A percentile compares a stretch with the other conserved stretches of the same genome.
These are phyloP conservation scores for Pristionchus maxplancki DNA, from an alignment of 2,888 invertebrate species.

Conservation along the genomic window DNA sequence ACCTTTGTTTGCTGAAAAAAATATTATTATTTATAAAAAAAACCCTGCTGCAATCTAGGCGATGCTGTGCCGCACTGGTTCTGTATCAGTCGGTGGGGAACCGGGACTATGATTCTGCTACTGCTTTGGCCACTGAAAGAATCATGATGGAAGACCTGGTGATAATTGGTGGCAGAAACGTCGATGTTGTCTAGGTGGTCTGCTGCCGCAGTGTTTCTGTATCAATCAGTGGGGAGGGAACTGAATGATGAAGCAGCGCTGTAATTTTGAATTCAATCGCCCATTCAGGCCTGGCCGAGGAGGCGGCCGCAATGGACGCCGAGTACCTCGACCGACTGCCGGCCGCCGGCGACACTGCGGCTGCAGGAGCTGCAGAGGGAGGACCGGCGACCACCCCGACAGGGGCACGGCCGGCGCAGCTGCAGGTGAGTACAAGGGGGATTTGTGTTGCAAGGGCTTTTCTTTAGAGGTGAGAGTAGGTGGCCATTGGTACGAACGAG, in stretches of 20 bases:
- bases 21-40: too few species aligned
- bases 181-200: neutral
- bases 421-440: neutral
- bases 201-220: neutral
- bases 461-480: too few species aligned
- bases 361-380: neutral
- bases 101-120: too few species aligned
- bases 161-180: too few species aligned
- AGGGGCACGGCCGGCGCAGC: neutral
- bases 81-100: neutral
- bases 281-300: neutral
- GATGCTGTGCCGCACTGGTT: neutral
- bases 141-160: too few species aligned
- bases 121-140: too few species aligned
- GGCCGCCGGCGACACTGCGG: neutral
- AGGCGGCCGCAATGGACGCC: slow-evolving; percentile 22
- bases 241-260: too few species aligned
- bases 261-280: too few species aligned
- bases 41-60: neutral
- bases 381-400: too few species aligned
- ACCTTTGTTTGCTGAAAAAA: too few species aligned
- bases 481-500: too few species aligned
- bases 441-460: too few species aligned
- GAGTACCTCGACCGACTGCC: slow-evolving; percentile 5
- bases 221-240: neutral